Conservation (phyloP, 53 echinoderm and acorn worm genomes). For the Apostichopus leukothele region DNA sequence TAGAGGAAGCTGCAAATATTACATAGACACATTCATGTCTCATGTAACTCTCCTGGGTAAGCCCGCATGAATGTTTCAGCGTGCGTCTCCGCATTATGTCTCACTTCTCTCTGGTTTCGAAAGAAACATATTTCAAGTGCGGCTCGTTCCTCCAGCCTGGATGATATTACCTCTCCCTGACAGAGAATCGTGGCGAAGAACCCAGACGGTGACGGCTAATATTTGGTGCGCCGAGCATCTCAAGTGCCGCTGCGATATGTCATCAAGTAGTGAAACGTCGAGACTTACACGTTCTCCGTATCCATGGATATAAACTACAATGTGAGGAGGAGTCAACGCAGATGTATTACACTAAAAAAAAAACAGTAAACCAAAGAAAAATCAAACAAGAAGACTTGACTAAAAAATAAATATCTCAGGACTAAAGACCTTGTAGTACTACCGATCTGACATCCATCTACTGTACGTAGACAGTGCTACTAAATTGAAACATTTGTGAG, state of each 20-base stretch:
- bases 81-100: not conserved
- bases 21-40: not conserved
- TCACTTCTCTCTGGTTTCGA: not conserved
- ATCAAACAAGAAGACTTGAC: too few relatives aligned
- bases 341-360: too few relatives aligned
- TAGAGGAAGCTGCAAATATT: not conserved
- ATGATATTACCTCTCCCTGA: slow-evolving; percentile 33
- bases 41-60: not conserved
- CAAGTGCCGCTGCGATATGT: slow-evolving; percentile 8
- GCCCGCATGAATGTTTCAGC: not conserved
- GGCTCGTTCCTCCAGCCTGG: not conserved
- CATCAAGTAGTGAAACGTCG: slow-evolving; percentile 3
- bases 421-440: too few relatives aligned
- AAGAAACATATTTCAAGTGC: not conserved
- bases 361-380: too few relatives aligned
- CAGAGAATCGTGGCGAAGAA: not conserved
- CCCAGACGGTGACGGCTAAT: not conserved
- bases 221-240: not conserved
- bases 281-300: not conserved
- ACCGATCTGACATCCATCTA: too few relatives aligned
- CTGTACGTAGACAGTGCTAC: too few relatives aligned
- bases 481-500: too few relatives aligned
- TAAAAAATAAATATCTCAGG: too few relatives aligned
- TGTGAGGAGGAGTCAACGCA: too few relatives aligned
- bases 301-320: too few relatives aligned